Conservation (phyloP, 2,113 vertebrate genomes). For the Arizona elegans region DNA sequence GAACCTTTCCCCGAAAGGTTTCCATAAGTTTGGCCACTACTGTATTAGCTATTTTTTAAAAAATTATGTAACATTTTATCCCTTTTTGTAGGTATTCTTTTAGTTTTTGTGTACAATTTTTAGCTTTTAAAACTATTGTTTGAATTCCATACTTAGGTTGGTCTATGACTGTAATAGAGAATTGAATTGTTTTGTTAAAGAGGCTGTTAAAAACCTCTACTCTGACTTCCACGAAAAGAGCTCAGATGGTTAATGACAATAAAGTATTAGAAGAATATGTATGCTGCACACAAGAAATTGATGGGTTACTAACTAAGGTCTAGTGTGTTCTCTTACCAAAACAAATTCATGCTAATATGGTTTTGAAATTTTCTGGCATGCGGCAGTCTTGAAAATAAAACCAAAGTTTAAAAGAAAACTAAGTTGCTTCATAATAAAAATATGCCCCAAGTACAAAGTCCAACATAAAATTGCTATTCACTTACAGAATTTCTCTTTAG, state of each 20-base stretch:
- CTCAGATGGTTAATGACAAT: neutral
- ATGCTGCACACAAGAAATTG: neutral
- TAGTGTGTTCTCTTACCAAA: constrained; percentile 1
- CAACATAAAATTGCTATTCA: neutral
- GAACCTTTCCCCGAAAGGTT: too few species aligned
- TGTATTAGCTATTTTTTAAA: neutral
- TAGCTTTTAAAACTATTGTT: neutral
- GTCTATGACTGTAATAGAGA: neutral
- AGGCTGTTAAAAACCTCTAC: neutral
- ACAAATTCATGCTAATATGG: neutral
- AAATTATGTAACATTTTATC: neutral
- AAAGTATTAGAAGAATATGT: constrained; percentile 1
- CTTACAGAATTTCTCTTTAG: neutral
- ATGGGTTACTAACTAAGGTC: neutral
- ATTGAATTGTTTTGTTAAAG: neutral
- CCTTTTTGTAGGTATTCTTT: neutral
- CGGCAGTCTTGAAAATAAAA: neutral
- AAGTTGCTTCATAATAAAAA: neutral
- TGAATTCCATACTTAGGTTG: neutral
- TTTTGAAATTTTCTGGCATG: neutral
- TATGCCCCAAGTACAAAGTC: neutral
- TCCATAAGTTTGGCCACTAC: too few species aligned
- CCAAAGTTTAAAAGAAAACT: neutral
- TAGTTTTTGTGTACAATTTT: neutral
- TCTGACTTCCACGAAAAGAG: neutral